Base-by-base conservation (phyloP, 2,797 vertebrate genomes). In the Masticophis lateralis region DNA sequence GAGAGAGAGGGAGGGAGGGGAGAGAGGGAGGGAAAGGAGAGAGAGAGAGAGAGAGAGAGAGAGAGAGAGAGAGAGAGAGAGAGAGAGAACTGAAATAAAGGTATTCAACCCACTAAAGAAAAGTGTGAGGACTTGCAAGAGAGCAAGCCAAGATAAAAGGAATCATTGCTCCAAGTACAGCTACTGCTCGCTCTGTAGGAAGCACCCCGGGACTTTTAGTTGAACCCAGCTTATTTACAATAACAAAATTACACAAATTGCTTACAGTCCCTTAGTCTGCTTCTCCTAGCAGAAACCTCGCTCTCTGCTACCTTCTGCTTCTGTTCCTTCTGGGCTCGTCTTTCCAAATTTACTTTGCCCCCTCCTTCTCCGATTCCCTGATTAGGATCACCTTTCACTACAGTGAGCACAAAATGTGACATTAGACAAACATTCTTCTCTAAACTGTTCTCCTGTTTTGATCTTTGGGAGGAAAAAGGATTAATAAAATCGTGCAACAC, bases 51-150 rank as follows among this genome's bases (percentile, higher is more conserved):
- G 56, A 1, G 95, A 97, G 91, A 92, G 94, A 96, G 93, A 95
- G 53, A 13, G 53, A 13, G 53, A 0, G 14, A 86, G 12, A 0
- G 55, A 60, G 63, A 2, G 5, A 66, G 2, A 25, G 8, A 10
- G 56, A 9, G 95, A 96, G 91, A 93, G 94, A 96, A 92, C 95
- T 57, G 92, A 97, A 97, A 97, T 96, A 96, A 97, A 96, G 92
- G 96, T 92, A 93, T 95, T 96, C 20, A 94, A 92, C 37, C 90
- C 94, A 95, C 95, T 93, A 95, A 87, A 55, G 66, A 90, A 95
- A 94, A 96, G 94, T 87, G 95, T 95, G 93, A 94, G 94, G 96
- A 94, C 90, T 91, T 96, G 94, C 94, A 94, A 94, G 95, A 92
- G 93, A 95, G 61, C 69, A 93, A 79, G 55, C 51, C 88, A 51